Evolutionary conservation across 2,113 vertebrate genomes (phyloP), one percentile per base, ranked within the genome.

Genomic region (Callipepla californica): DNA sequence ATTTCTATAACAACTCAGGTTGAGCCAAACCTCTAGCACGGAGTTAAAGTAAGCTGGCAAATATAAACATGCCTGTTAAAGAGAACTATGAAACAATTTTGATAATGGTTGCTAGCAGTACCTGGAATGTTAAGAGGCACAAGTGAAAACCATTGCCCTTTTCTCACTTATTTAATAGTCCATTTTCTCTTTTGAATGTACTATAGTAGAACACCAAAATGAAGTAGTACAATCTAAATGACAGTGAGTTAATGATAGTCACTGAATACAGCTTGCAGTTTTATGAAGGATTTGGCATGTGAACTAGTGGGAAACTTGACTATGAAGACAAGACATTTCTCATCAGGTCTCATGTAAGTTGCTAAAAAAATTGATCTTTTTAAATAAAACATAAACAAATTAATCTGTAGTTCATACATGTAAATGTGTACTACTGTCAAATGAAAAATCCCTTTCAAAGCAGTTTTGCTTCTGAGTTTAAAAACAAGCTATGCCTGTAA

Each of bases 241-340:
- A 95, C 95, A 96, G 78, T 5, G 66, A 97, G 93, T 94, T 94
- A 96, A n/a, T 83, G 86, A 95, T 28, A 91, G 96, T 87, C 90
- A 96, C 50, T 69, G 65, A 66, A 44, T 59, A 80, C 68, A 83
- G 81, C 79, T 69, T 74, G 68, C 40, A 77, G 30, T 89, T 94
- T 66, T 73, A 77, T 78, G 78, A 97, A 95, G 67, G 81, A 91
- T 89, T 92, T 97, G 94, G 80, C 95, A 90, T 91, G 45, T 90
- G 97, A 97, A 91, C 80, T 85, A 59, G 94, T 93, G 51, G 93
- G 10, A 65, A 94, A 84, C 22, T 83, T 92, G 65, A 32, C 69
- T 68, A 15, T 87, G 92, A 93, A 84, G n/a, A 87, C 57, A 75
- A 32, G 44, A 97, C 94, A 94, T 68, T 66, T 87, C 92, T 96